These are phyloP conservation scores for Coendou prehensilis DNA, from an alignment of 2,797 vertebrate species.

Conservation along the genomic window DNA sequence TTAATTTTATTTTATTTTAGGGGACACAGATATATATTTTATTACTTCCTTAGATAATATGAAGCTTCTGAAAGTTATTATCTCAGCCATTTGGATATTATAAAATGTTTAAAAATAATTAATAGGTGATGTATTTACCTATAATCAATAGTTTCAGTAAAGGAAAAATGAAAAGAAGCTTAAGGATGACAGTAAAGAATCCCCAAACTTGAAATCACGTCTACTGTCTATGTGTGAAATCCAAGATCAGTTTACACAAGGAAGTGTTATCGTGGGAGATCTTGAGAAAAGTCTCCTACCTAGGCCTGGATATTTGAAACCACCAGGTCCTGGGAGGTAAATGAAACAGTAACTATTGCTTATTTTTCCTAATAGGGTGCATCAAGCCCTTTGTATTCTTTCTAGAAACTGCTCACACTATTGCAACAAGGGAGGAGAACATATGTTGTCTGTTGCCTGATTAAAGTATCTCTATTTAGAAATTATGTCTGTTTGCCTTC, in stretches of 20 bases:
- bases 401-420: neutral
- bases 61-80: neutral
- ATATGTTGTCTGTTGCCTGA: neutral
- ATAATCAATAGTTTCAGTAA: neutral
- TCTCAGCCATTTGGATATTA: constrained; percentile 26
- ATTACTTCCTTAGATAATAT: neutral
- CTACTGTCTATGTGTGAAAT: neutral
- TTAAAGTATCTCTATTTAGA: constrained; percentile 10
- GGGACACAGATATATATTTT: neutral
- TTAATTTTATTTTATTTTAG: neutral
- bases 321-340: neutral
- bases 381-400: neutral
- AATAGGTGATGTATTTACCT: neutral
- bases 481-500: neutral
- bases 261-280: neutral
- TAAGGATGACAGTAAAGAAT: neutral
- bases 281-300: neutral
- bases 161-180: neutral
- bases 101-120: neutral
- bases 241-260: neutral
- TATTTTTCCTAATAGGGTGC: neutral
- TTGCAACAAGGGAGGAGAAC: neutral
- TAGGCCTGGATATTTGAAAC: neutral
- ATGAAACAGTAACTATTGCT: neutral
- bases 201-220: neutral